These are phyloP conservation scores for Pogonomyrmex barbatus DNA, from an alignment of 1,140 invertebrate species.

Conservation along the genomic window DNA sequence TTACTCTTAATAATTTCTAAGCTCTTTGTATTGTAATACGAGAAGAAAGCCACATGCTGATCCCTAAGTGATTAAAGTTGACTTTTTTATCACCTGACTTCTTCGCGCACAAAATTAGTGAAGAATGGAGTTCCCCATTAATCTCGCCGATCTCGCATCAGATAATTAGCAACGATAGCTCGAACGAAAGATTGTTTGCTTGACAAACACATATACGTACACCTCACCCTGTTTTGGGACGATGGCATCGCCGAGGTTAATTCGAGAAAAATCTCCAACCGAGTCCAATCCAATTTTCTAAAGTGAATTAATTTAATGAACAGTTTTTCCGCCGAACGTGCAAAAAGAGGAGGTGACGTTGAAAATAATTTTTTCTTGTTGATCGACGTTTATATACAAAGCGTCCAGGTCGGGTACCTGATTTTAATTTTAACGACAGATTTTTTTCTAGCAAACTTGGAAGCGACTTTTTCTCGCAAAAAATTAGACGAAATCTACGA, in stretches of 20 bases:
- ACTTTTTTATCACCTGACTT: not conserved
- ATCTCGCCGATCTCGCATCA: conserved; percentile 5
- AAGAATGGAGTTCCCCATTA: conserved; percentile 3
- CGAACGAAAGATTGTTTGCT: conserved; percentile 3
- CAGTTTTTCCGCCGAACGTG: not conserved
- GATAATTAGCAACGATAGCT: conserved; percentile 22
- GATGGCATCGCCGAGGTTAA: not conserved
- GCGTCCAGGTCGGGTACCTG: not conserved
- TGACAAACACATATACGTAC: conserved; percentile 21
- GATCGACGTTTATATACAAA: not conserved
- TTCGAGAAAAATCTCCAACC: conserved; percentile 28
- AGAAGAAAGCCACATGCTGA: not conserved
- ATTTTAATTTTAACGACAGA: conserved; percentile 28
- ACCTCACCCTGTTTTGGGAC: not conserved
- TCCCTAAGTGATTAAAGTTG: not conserved
- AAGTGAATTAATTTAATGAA: conserved; percentile 40
- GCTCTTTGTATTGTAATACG: not conserved
- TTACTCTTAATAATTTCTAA: not conserved
- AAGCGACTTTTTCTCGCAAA: not conserved
- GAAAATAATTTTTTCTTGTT: conserved; percentile 20
- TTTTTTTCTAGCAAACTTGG: conserved; percentile 16
- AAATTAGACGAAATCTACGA: not conserved
- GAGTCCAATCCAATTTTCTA: conserved; percentile 33
- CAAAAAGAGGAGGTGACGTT: not conserved
- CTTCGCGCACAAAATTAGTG: not conserved